Base-by-base conservation (phyloP, 2,797 vertebrate species). In the Xiphorhynchus erythropygius region DNA sequence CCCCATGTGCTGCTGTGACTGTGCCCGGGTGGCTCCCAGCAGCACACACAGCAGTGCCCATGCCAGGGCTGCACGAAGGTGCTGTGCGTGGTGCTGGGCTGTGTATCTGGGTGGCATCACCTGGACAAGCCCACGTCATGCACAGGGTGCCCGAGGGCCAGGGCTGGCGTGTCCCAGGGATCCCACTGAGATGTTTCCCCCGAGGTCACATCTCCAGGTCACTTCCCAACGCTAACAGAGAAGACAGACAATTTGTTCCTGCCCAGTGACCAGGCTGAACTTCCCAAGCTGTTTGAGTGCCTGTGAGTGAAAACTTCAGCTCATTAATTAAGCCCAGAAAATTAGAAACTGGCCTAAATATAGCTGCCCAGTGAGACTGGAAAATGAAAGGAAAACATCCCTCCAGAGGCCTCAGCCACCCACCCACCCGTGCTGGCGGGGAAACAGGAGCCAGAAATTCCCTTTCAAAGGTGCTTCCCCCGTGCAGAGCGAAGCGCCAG, bases 311-410 rank as follows among this genome's bases (percentile, higher is more conserved):
- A 92, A 94, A 91, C 81, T 91, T 86, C 92, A 52, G 84, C 87
- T 95, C 78, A 59, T 93, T 95, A 96, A 95, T 95, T 94, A 88
- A 92, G 79, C 27, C 28, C 33, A 42, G 94, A 94, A 91, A 94
- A 96, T 94, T 75, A 94, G 87, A 89, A 89, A 65, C 32, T 13
- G 44, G 55, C 67, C 94, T 95, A 96, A 96, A 94, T 88, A 94
- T 93, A 97, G 82, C 63, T 33, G 76, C 53, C 95, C 96, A 91
- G 92, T 84, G 68, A 85, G 87, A 69, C 35, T 41, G 67, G 17
- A 16, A 49, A 91, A 74, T 4, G 11, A 90, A 85, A 88, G 91
- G 85, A 87, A 94, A 87, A 71, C 84, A 67, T 85, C 89, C 52
- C 50, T 77, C 69, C 50, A n/a, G 68, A 14, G 1, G 13, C 83